Base-by-base conservation (phyloP, 2,113 vertebrate species). In the Ptyas mucosa region DNA sequence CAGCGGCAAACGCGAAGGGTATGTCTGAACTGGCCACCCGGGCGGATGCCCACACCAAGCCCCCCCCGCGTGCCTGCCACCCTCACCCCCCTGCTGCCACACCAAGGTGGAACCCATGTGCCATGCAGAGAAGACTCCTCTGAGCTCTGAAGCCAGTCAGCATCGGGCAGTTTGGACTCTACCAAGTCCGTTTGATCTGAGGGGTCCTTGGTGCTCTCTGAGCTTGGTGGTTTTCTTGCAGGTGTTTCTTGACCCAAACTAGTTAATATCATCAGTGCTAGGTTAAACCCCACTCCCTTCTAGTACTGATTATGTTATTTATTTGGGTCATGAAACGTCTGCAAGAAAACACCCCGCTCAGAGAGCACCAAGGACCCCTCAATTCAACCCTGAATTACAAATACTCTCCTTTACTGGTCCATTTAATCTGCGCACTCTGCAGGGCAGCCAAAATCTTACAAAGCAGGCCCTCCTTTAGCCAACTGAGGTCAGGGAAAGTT, bases 1-100 rank as follows among this genome's bases (percentile, higher is more conserved):
- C 0, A 97, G 98, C 87, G 98, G 98, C 89, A 98, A 98, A 96
- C 98, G 98, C 52, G 97, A 97, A 69, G 96, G 97, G 97, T 97
- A 91, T 61, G 95, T 93, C 54, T 85, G 89, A 18, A 34, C 4
- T 3, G 15, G 5, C 85, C 57, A 0, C 46, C 3, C 29, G n/a
- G 5, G n/a, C 85, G 1, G 53, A 2, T n/a, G 55, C n/a, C 24
- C 52, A 34, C 18, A 24, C 92, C 34, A 11, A 64, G n/a, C 85
- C 58, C 29, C 0, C 0, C 0, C 14, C 1, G 43, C 5, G 24
- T 64, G 12, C 64, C 64, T 34, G 64, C 64, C 64, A 34, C 12
- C 64, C 2, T 14, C 61, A 12, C 5, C 34, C 11, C n/a, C 34
- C 69, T 1, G 6, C 90, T 15, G 52, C 87, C 87, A 10, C 12